These are phyloP conservation scores for Lasioglossum albipes DNA, from an alignment of 1,140 invertebrate genomes.

Conservation along the genomic window DNA sequence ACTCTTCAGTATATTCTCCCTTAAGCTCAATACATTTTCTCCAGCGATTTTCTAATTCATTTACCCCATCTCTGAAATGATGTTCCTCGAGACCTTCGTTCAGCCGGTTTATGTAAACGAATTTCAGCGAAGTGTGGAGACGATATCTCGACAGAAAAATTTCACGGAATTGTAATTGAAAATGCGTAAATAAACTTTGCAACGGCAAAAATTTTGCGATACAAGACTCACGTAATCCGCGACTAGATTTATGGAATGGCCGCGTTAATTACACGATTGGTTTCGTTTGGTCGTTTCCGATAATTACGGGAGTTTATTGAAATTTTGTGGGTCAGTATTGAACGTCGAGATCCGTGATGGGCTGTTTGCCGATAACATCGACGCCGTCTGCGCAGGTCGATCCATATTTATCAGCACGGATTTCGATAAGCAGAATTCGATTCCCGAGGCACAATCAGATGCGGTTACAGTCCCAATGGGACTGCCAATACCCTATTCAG, in stretches of 20 bases:
- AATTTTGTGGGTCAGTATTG: slow-evolving; percentile 12
- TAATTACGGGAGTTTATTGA: slow-evolving; percentile 27
- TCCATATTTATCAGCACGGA: slow-evolving; percentile 12
- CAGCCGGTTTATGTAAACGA: too few relatives aligned
- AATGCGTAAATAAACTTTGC: too few relatives aligned
- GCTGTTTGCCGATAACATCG: slow-evolving; percentile 23
- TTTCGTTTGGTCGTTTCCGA: background rate
- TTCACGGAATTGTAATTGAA: too few relatives aligned
- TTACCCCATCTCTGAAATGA: too few relatives aligned
- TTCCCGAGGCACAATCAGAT: background rate
- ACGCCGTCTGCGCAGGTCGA: background rate
- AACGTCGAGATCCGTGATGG: background rate
- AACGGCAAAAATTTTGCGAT: too few relatives aligned
- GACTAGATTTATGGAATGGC: background rate
- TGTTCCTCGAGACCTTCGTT: background rate
- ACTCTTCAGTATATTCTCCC: too few relatives aligned
- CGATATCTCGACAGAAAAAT: too few relatives aligned
- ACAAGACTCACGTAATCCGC: too few relatives aligned
- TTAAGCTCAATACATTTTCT: too few relatives aligned
- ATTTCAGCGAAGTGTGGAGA: too few relatives aligned
- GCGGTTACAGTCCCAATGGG: background rate
- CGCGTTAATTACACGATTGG: slow-evolving; percentile 19
- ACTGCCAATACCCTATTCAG: slow-evolving; percentile 2
- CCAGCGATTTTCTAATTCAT: too few relatives aligned
- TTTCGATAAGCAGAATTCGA: slow-evolving; percentile 28